phyloP scores from a whole-genome alignment of 2,113 vertebrate genomes.

The Caloenas nicobarica region DNA sequence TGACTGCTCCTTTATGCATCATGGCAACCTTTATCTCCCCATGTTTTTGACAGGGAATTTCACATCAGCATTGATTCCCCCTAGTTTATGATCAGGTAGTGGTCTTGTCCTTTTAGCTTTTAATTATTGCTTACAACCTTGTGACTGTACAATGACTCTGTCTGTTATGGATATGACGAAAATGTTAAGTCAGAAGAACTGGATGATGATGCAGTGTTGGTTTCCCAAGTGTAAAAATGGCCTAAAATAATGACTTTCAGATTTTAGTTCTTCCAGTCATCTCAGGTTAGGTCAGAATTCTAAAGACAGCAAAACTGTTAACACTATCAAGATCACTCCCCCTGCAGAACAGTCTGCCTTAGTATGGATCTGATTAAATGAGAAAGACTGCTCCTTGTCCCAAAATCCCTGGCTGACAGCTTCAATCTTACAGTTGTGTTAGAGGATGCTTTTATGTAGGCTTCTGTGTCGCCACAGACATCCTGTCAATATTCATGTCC shows the following conservation, averaged over 20 bases:
- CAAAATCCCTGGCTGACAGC: not conserved
- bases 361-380: not conserved
- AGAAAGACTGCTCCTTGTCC: not conserved
- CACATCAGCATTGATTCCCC: not conserved
- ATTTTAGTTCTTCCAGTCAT: not conserved
- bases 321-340: not conserved
- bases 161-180: not conserved
- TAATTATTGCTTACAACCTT: not conserved
- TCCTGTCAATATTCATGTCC: not conserved
- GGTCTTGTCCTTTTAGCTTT: not conserved
- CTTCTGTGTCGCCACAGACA: not conserved
- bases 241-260: not conserved
- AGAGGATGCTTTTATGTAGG: not conserved
- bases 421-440: not conserved
- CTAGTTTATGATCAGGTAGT: not conserved
- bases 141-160: not conserved
- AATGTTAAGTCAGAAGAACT: not conserved
- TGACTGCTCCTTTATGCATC: not conserved
- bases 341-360: not conserved
- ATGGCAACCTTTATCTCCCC: not conserved
- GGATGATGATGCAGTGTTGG: not conserved
- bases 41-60: not conserved
- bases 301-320: not conserved
- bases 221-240: not conserved
- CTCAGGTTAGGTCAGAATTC: not conserved